Base-by-base conservation (phyloP, 2,113 vertebrate species). In the Lathamus discolor region DNA sequence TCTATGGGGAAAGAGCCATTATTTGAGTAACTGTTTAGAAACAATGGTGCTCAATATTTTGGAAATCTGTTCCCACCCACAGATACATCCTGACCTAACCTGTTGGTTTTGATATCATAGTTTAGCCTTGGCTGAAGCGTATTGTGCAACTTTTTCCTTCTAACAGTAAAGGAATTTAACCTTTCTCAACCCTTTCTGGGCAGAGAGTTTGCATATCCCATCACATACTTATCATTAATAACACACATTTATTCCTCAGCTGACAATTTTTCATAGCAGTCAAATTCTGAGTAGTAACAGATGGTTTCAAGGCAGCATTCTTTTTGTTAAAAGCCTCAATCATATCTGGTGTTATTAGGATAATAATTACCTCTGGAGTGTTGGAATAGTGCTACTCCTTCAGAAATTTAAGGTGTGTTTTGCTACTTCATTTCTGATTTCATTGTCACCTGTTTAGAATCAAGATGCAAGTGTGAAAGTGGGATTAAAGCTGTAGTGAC, bases 271-370 rank as follows among this genome's bases (percentile, higher is more conserved):
- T 92, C 89, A 61, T 44, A 96, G 94, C 91, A 96, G 88, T 92
- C 85, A 96, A 93, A 95, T 86, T 95, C 94, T 95, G 96, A 97
- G 78, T 59, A 79, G 94, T 61, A 96, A 87, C 72, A 94, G 91
- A 92, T 20, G 66, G 86, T 97, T 98, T 95, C 86, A 93, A 96
- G 87, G 92, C 96, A 97, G 88, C 88, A 83, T 95, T 96, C 88
- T 86, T 97, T 97, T 97, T 97, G 95, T 96, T 96, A 94, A 97
- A 96, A 96, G 85, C 96, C 76, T 97, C 81, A 93, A 68, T 97
- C 95, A 90, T 94, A 96, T 85, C 94, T 95, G 93, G 77, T 95
- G 93, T 97, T 97, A 97, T 97, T 97, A 97, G 69, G 87, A 90
- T 96, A 97, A 96, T 95, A 95, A 97, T 93, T 92, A 97, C 83